These are phyloP conservation scores for Drosophila sproati DNA, from an alignment of 1,140 invertebrate genomes.

Conservation along the genomic window DNA sequence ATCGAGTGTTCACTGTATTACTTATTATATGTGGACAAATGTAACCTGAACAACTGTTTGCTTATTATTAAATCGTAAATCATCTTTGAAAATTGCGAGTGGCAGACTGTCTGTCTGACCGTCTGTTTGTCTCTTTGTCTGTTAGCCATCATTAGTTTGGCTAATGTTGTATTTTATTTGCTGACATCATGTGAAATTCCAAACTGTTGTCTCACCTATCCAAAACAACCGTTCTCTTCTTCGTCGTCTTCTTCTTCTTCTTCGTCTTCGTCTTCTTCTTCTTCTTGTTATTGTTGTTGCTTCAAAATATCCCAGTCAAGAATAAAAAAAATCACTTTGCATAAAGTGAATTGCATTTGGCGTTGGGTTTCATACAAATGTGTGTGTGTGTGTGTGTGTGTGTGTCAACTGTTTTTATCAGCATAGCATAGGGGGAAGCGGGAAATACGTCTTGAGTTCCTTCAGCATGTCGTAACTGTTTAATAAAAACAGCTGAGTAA, in stretches of 20 bases:
- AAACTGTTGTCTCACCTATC: conserved; percentile 56
- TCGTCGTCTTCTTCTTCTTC: too few relatives aligned
- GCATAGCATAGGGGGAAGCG: not conserved
- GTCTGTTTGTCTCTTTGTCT: not conserved
- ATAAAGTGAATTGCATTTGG: conserved; percentile 66
- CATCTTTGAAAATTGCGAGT: conserved; percentile 3
- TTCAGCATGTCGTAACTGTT: conserved; percentile 10
- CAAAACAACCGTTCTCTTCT: not conserved
- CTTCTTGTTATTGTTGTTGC: not conserved
- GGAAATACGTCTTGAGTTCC: conserved; percentile 1
- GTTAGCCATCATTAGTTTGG: conserved; percentile 42
- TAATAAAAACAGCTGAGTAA: not conserved
- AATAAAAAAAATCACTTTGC: conserved; percentile 40
- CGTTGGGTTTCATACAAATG: conserved; percentile 20
- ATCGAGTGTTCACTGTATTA: too few relatives aligned
- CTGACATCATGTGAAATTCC: conserved; percentile 78
- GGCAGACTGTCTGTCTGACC: not conserved
- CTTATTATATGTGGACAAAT: too few relatives aligned
- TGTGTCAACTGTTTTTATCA: conserved; percentile 13
- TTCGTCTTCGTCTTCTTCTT: too few relatives aligned
- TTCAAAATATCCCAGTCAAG: conserved; percentile 8
- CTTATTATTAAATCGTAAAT: conserved; percentile 17
- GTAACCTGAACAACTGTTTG: not conserved
- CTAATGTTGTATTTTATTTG: conserved; percentile 63
- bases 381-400: not conserved